Conservation (phyloP, 1,140 invertebrate genomes). For the Muscidifurax raptorellus region DNA sequence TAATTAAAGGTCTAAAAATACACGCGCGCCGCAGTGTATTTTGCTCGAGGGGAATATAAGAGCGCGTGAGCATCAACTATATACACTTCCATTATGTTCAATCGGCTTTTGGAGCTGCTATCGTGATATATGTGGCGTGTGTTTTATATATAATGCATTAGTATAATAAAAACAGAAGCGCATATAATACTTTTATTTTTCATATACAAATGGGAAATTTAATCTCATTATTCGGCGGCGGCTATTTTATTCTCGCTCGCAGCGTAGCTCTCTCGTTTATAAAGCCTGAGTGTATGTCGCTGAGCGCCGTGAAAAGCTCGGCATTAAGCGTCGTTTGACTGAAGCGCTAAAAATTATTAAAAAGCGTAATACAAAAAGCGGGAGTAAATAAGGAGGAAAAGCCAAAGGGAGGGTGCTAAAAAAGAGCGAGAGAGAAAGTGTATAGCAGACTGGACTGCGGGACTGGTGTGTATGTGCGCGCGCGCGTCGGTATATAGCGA, state of each 20-base stretch:
- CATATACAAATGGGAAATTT: background rate
- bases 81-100: slow-evolving; percentile 21
- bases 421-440: slow-evolving; percentile 43
- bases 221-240: background rate
- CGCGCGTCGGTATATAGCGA: slow-evolving; percentile 22
- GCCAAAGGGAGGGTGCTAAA: slow-evolving; percentile 12
- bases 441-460: slow-evolving; percentile 54
- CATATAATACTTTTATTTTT: background rate
- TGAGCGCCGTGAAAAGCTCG: background rate
- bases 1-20: slow-evolving; percentile 29
- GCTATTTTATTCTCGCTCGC: no score
- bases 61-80: background rate
- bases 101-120: background rate
- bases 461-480: slow-evolving; percentile 55
- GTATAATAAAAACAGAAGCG: background rate
- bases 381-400: slow-evolving; percentile 48
- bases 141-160: background rate
- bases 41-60: background rate
- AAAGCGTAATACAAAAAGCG: slow-evolving; percentile 28
- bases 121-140: background rate
- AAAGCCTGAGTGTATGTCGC: slow-evolving; percentile 20
- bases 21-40: background rate
- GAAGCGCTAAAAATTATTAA: slow-evolving; percentile 45
- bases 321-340: background rate
- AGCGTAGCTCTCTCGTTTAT: background rate